Conservation (phyloP, 2,888 invertebrate genomes). For the Amblyteles armatorius region DNA sequence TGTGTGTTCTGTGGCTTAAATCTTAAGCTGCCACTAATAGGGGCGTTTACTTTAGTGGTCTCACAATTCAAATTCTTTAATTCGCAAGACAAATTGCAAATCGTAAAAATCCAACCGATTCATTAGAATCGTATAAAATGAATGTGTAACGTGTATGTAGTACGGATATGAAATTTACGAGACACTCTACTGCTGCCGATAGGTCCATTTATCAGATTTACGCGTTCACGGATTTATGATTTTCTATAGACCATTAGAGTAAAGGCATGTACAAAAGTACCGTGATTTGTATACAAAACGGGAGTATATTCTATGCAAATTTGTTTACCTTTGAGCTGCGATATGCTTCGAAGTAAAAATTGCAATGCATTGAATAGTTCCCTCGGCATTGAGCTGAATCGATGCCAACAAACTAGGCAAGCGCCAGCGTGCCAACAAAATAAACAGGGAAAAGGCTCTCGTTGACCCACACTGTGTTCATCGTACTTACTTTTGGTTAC, state of each 20-base stretch:
- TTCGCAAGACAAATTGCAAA: no score
- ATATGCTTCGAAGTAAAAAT: constrained; percentile 9
- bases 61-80: no score
- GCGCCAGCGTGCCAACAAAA: constrained; percentile 13
- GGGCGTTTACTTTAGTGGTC: no score
- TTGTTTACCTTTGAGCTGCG: constrained; percentile 5
- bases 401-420: background rate
- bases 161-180: background rate
- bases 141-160: background rate
- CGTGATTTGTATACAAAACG: constrained; percentile 27
- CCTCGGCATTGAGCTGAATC: constrained; percentile 11
- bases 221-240: constrained; percentile 20
- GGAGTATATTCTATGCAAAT: background rate
- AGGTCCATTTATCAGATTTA: constrained; percentile 17
- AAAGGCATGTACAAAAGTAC: background rate
- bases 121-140: no score
- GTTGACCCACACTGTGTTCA: background rate
- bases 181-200: background rate
- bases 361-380: constrained; percentile 5
- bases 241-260: constrained; percentile 16
- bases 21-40: no score
- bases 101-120: no score
- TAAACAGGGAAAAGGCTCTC: constrained; percentile 7
- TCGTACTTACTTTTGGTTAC: constrained; percentile 1
- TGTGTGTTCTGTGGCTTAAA: no score